These are phyloP conservation scores for Parnassius apollo DNA, from an alignment of 2,888 invertebrate genomes.

Conservation along the genomic window DNA sequence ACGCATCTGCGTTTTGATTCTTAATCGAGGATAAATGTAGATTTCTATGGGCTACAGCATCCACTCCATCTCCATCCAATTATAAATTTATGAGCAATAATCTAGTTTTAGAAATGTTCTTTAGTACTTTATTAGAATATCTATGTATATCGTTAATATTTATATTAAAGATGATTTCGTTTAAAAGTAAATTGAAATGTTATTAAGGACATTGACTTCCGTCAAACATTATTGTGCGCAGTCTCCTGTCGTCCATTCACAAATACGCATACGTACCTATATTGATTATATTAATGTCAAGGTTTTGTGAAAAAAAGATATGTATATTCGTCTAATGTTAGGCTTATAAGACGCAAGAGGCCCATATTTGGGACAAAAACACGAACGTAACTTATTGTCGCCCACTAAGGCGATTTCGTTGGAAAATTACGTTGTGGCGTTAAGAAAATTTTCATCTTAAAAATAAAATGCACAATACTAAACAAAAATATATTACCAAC, in stretches of 20 bases:
- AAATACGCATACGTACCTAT: conserved; percentile 48
- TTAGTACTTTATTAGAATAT: too few relatives aligned
- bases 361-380: conserved; percentile 31
- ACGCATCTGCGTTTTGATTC: too few relatives aligned
- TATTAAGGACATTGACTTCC: conserved; percentile 13
- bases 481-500: too few relatives aligned
- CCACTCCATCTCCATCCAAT: too few relatives aligned
- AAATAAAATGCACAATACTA: too few relatives aligned
- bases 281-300: conserved; percentile 68
- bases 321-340: conserved; percentile 63
- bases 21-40: too few relatives aligned
- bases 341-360: conserved; percentile 52
- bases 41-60: too few relatives aligned
- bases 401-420: conserved; percentile 37
- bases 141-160: too few relatives aligned
- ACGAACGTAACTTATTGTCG: conserved; percentile 38
- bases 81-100: too few relatives aligned
- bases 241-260: conserved; percentile 57
- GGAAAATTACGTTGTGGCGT: conserved; percentile 3
- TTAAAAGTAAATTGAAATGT: too few relatives aligned
- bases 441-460: background rate
- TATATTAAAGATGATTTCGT: too few relatives aligned
- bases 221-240: conserved; percentile 29
- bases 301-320: conserved; percentile 58
- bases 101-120: too few relatives aligned